A percentile compares a stretch with the other conserved stretches of the same genome.
Evolutionary conservation across 64 coral and sea anemone genomes (phyloP).

Genomic region (Dendronephthya gigantea): DNA sequence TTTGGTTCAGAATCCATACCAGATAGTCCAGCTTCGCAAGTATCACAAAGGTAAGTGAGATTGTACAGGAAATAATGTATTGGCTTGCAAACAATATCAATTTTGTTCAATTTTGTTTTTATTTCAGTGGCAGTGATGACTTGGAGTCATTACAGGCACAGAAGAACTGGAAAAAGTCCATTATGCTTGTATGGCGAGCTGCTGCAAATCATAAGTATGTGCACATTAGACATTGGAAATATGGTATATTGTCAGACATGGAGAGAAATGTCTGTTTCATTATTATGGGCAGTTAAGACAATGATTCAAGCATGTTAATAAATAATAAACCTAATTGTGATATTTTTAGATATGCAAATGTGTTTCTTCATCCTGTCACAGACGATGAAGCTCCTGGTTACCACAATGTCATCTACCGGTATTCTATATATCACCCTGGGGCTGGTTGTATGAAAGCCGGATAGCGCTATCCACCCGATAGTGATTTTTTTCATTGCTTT

Average conservation of each 20-base stretch:
- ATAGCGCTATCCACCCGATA: no score
- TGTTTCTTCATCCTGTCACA: constrained; percentile 90
- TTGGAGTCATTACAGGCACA: constrained; percentile 74
- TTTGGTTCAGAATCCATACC: constrained; percentile 82
- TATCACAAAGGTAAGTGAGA: constrained; percentile 66
- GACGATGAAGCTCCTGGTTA: constrained; percentile 96
- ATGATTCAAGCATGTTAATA: no score
- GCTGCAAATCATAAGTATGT: constrained; percentile 97
- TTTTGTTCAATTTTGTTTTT: background rate
- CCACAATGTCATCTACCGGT: constrained; percentile 91
- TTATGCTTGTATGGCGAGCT: constrained; percentile 97
- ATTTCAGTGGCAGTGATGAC: constrained; percentile 47
- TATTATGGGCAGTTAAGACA: no score
- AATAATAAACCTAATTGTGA: background rate
- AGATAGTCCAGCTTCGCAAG: constrained; percentile 85
- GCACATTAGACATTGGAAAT: no score
- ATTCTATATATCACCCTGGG: background rate
- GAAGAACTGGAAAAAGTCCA: constrained; percentile 95
- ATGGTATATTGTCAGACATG: no score
- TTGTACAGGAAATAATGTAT: background rate
- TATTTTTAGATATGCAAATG: constrained; percentile 75
- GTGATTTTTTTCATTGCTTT: no score
- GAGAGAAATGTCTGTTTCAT: no score
- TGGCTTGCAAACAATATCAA: no score
- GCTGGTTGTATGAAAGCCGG: background rate